phyloP scores from a whole-genome alignment of 2,797 vertebrate genomes.

The Cossypha caffra region DNA sequence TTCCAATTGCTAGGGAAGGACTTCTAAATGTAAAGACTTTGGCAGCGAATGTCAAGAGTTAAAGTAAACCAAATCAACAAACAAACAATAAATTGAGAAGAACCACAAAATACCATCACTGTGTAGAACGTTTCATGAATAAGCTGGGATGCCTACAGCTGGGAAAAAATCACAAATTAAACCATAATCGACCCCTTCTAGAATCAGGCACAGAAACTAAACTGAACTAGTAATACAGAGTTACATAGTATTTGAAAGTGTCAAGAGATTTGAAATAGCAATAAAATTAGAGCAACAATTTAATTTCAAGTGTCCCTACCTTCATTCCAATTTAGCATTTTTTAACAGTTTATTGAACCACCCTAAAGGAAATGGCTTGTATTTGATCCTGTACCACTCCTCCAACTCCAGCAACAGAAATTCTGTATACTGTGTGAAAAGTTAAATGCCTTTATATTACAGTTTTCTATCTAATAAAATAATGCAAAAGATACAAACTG shows the following conservation, averaged over 20 bases:
- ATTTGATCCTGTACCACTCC: not conserved
- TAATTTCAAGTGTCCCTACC: not conserved
- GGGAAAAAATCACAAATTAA: not conserved
- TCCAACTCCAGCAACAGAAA: not conserved
- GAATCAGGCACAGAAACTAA: not conserved
- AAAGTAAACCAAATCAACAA: not conserved
- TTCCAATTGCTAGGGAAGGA: not conserved
- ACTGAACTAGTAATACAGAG: not conserved
- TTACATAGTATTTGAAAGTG: not conserved
- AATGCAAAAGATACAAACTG: not conserved
- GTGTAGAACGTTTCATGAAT: not conserved
- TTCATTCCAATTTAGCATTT: not conserved
- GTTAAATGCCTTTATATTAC: not conserved
- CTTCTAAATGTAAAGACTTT: not conserved
- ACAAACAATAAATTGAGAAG: not conserved
- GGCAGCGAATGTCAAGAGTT: not conserved
- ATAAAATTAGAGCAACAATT: not conserved
- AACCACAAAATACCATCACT: not conserved
- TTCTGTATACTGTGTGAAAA: not conserved
- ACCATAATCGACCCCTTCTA: not conserved
- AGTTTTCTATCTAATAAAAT: not conserved
- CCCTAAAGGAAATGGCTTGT: not conserved
- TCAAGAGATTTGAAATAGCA: not conserved
- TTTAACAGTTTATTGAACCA: not conserved
- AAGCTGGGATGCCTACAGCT: not conserved